Percentiles rank a stretch among this genome's conserved stretches.
Conservation (phyloP, 92 coral and sea anemone genomes). For the Parazoanthus darwini region DNA sequence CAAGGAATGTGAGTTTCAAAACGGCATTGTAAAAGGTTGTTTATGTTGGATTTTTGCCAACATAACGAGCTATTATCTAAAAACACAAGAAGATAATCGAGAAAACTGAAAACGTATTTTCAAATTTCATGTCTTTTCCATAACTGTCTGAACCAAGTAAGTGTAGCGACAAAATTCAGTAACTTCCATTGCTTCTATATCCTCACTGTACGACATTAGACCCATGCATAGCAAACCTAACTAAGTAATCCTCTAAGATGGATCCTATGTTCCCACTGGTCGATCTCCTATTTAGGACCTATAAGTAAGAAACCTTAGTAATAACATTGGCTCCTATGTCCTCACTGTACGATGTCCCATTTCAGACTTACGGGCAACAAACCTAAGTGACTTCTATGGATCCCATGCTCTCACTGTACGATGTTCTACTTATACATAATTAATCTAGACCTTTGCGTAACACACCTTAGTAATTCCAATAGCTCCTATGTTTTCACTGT, state of each 20-base stretch:
- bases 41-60: not conserved
- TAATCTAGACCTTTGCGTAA: not conserved
- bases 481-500: conserved; percentile 86
- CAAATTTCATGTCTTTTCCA: not conserved
- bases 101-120: no score
- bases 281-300: conserved; percentile 57
- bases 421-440: conserved; percentile 48
- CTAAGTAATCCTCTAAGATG: conserved; percentile 50
- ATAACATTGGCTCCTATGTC: conserved; percentile 83
- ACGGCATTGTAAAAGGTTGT: not conserved
- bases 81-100: not conserved
- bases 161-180: conserved; percentile 41
- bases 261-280: conserved; percentile 83
- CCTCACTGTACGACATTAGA: not conserved
- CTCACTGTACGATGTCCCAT: not conserved
- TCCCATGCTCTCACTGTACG: conserved; percentile 81
- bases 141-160: no score
- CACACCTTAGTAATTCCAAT: conserved; percentile 83
- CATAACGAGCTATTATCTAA: not conserved
- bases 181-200: conserved; percentile 80
- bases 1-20: not conserved
- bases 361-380: not conserved
- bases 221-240: no score
- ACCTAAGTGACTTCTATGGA: conserved; percentile 83
- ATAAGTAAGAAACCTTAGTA: conserved; percentile 58